Evolutionary conservation across 2,113 vertebrate species (phyloP).

Genomic region (Ia io): DNA sequence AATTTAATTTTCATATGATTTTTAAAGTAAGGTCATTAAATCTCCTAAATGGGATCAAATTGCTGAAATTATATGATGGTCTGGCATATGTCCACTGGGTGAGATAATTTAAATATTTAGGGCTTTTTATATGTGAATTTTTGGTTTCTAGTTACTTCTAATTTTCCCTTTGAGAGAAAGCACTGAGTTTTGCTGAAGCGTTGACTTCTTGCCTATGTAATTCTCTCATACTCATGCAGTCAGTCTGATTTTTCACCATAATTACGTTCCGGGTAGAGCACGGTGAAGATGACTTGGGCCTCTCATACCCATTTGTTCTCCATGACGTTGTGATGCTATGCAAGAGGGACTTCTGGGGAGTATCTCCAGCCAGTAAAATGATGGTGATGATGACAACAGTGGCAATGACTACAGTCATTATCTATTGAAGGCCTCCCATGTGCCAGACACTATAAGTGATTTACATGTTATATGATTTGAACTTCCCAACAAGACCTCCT

Average conservation of each 20-base stretch:
- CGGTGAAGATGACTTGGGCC: background rate
- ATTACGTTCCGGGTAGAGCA: background rate
- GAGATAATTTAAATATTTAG: slow-evolving; percentile 45
- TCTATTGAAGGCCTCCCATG: background rate
- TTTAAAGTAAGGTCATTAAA: slow-evolving; percentile 61
- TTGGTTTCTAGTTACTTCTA: slow-evolving; percentile 18
- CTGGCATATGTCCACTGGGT: slow-evolving; percentile 39
- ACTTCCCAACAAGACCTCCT: background rate
- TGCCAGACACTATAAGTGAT: background rate
- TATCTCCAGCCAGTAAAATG: background rate
- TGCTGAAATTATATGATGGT: slow-evolving; percentile 12
- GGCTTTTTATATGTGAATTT: slow-evolving; percentile 15
- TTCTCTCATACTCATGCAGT: background rate
- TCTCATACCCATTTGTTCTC: background rate
- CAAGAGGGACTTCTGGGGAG: background rate
- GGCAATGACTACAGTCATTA: background rate
- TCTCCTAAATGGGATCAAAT: slow-evolving; percentile 54
- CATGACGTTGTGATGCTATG: background rate
- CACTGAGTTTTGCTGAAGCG: background rate
- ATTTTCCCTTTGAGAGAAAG: slow-evolving; percentile 37
- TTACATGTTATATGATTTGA: background rate
- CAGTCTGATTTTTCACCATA: background rate
- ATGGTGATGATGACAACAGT: background rate
- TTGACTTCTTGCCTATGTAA: background rate
- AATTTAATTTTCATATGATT: slow-evolving; percentile 66